Percentiles rank a stretch among this genome's conserved stretches.
phyloP scores from a whole-genome alignment of 2,797 vertebrate genomes.

The Kryptolebias ocellatus region DNA sequence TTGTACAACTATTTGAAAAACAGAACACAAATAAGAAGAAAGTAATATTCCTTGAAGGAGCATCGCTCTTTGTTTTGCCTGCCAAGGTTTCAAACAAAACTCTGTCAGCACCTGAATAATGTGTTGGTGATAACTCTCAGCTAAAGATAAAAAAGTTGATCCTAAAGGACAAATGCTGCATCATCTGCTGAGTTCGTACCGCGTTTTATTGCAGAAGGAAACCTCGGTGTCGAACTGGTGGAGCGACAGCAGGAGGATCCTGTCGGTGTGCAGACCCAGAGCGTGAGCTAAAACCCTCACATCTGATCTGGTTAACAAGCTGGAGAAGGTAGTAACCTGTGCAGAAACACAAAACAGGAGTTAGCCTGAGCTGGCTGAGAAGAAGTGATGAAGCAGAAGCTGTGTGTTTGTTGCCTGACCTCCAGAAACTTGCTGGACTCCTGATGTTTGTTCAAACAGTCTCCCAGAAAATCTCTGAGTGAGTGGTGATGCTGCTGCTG shows the following conservation, averaged over 20 bases:
- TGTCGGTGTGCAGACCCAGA: constrained; percentile 59
- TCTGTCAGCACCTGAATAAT: no score
- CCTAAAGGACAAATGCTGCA: no score
- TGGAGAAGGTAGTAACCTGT: constrained; percentile 82
- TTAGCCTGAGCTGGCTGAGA: background rate
- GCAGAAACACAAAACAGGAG: constrained; percentile 22
- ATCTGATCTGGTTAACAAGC: constrained; percentile 79
- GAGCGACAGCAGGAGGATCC: constrained; percentile 77
- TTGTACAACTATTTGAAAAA: no score
- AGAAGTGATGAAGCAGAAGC: background rate
- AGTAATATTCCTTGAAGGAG: no score
- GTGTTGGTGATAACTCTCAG: no score
- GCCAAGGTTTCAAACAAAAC: no score
- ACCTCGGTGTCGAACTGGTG: constrained; percentile 85
- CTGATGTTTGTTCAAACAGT: constrained; percentile 45
- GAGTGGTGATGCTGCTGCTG: constrained; percentile 77
- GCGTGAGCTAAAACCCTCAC: constrained; percentile 58
- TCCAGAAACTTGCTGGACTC: constrained; percentile 74
- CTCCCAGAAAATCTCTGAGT: constrained; percentile 72
- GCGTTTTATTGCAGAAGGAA: constrained; percentile 81
- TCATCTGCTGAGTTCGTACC: constrained; percentile 53
- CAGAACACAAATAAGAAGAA: no score
- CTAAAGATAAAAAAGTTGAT: no score
- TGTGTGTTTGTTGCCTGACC: constrained; percentile 51
- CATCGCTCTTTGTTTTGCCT: no score